Evolutionary conservation across 2,888 invertebrate genomes (phyloP).

Genomic region (Dryomyza anilis): DNA sequence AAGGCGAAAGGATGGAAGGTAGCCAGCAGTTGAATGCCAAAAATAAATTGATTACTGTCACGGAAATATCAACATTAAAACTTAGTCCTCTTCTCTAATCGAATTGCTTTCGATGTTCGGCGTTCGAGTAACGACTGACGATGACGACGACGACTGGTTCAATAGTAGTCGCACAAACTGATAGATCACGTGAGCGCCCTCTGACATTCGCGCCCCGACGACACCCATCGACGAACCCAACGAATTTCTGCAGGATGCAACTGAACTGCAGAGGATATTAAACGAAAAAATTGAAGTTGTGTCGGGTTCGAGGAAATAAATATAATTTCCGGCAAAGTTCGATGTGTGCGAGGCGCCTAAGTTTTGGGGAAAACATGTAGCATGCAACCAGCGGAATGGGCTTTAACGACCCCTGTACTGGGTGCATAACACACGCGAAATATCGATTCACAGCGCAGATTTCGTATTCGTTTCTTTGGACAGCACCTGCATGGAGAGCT

Average conservation of each 20-base stretch:
- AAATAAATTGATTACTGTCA: slow-evolving; percentile 61
- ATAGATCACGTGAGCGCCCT: slow-evolving; percentile 37
- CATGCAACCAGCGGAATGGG: no score
- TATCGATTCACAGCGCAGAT: no score
- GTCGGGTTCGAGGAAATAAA: slow-evolving; percentile 38
- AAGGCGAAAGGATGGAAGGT: background rate
- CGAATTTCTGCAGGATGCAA: background rate
- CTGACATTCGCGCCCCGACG: background rate
- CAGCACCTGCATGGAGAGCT: no score
- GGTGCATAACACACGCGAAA: no score
- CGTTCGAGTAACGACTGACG: slow-evolving; percentile 5
- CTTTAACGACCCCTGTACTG: no score
- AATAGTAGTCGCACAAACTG: slow-evolving; percentile 27
- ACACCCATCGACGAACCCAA: background rate
- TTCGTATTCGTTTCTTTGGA: no score
- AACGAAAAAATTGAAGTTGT: slow-evolving; percentile 28
- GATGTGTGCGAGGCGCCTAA: no score
- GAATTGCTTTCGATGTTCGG: slow-evolving; percentile 16
- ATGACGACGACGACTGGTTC: no score
- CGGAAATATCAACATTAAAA: slow-evolving; percentile 54
- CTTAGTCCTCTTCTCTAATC: slow-evolving; percentile 37
- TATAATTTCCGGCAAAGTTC: slow-evolving; percentile 41
- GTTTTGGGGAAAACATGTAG: no score
- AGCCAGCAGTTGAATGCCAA: slow-evolving; percentile 45
- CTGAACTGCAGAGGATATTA: slow-evolving; percentile 28